These are phyloP conservation scores for Cydia fagiglandana DNA, from an alignment of 1,140 invertebrate genomes.

Conservation along the genomic window DNA sequence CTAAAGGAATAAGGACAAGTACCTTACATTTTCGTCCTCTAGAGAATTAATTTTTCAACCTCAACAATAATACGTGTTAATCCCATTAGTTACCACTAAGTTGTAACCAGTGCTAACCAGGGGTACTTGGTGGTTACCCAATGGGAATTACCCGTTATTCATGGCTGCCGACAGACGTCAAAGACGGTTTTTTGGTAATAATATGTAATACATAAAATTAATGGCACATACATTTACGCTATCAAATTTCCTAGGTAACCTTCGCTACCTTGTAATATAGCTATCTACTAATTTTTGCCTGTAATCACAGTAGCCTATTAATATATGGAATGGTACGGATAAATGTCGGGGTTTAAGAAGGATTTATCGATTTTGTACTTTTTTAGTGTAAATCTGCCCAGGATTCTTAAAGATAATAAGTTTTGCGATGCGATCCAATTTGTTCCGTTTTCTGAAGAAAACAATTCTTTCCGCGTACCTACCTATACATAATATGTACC, in stretches of 20 bases:
- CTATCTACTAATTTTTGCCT: conserved; percentile 2
- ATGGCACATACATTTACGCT: neutral
- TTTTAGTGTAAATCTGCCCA: neutral
- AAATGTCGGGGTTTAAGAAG: conserved; percentile 15
- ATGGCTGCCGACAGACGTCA: no score
- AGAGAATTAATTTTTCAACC: no score
- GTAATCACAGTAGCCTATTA: conserved; percentile 18
- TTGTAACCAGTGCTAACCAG: no score
- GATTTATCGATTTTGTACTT: conserved; percentile 8
- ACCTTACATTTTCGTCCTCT: no score
- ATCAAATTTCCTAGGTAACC: neutral
- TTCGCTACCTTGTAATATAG: neutral
- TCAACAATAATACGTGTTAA: no score
- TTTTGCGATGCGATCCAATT: neutral
- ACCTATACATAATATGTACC: no score
- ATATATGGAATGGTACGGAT: conserved; percentile 14
- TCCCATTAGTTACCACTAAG: no score
- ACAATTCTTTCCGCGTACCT: no score
- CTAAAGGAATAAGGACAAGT: neutral
- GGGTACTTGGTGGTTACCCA: no score
- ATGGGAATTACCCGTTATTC: no score
- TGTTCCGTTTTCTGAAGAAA: neutral
- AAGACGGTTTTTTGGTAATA: no score
- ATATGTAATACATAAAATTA: neutral
- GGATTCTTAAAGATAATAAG: neutral